Evolutionary conservation across 2,797 vertebrate species (phyloP).

Genomic region (Anas georgica): DNA sequence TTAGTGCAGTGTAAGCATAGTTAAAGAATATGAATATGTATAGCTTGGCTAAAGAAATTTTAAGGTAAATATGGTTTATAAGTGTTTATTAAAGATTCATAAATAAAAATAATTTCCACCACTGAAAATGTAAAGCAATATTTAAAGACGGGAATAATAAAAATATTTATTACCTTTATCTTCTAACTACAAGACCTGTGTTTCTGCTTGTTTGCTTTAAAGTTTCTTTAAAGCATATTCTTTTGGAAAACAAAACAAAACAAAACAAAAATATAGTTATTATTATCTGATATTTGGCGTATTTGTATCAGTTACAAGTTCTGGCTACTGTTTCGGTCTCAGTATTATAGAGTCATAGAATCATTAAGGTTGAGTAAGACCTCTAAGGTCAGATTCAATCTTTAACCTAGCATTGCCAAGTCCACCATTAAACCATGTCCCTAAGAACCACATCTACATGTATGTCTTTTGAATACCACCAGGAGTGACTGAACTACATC

Average conservation of each 20-base stretch:
- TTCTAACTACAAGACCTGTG: not conserved
- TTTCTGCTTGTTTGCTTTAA: fast-evolving
- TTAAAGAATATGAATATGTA: not conserved
- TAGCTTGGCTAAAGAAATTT: not conserved
- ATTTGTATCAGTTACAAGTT: not conserved
- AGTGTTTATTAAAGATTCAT: not conserved
- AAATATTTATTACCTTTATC: not conserved
- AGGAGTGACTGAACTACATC: no score
- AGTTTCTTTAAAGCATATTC: not conserved
- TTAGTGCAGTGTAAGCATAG: fast-evolving
- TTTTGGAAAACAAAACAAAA: not conserved
- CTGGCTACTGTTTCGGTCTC: not conserved
- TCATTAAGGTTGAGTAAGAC: no score
- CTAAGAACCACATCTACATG: no score
- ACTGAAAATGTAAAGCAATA: not conserved
- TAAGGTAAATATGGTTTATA: not conserved
- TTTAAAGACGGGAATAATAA: not conserved
- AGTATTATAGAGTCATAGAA: not conserved
- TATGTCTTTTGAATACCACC: no score
- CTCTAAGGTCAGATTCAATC: no score
- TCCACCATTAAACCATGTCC: no score
- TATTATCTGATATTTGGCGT: not conserved
- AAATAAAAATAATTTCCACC: not conserved
- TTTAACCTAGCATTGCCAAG: no score
- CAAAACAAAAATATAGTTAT: not conserved